Percentiles rank a stretch among this genome's conserved stretches.
phyloP scores from a whole-genome alignment of 2,797 vertebrate species.

The Chelon labrosus region DNA sequence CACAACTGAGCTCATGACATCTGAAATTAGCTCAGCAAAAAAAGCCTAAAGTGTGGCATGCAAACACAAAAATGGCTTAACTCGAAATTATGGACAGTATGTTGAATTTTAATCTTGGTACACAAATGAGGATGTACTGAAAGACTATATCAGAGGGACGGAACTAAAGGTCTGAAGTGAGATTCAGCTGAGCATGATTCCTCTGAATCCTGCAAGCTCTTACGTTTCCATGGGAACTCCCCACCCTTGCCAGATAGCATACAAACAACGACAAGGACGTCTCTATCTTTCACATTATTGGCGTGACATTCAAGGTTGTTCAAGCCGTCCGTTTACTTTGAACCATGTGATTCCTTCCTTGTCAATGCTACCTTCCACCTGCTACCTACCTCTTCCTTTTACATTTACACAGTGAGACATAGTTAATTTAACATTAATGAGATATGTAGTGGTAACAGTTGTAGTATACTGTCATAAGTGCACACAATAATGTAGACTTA shows the following conservation, averaged over 20 bases:
- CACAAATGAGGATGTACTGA: background rate
- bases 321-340: conserved; percentile 18
- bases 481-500: background rate
- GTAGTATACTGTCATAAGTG: background rate
- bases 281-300: conserved; percentile 37
- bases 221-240: conserved; percentile 65
- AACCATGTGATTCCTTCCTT: conserved; percentile 30
- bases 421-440: background rate
- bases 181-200: conserved; percentile 33
- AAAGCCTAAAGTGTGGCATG: background rate
- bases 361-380: conserved; percentile 3
- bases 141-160: conserved; percentile 2
- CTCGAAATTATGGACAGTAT: background rate
- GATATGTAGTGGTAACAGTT: background rate
- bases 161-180: background rate
- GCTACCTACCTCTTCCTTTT: background rate
- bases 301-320: conserved; percentile 36
- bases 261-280: conserved; percentile 18
- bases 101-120: background rate
- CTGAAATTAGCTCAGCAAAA: conserved; percentile 28
- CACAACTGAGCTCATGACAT: conserved; percentile 2
- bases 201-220: conserved; percentile 22
- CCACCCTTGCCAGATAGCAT: conserved; percentile 23
- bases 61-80: background rate
- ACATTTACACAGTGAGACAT: background rate